Evolutionary conservation across 2,113 vertebrate species (phyloP).

Genomic region (Corythaeola cristata): DNA sequence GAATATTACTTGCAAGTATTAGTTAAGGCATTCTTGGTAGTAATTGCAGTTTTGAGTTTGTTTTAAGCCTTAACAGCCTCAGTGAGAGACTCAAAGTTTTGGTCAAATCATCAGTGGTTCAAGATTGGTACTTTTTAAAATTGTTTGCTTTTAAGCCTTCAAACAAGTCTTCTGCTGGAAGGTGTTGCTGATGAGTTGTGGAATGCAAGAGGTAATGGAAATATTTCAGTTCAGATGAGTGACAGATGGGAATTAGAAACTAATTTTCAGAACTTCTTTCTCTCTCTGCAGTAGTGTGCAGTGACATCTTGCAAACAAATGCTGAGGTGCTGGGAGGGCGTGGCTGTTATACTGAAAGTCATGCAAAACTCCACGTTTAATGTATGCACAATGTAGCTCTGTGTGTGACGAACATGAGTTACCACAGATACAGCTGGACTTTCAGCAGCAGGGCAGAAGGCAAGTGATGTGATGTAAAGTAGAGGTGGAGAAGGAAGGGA

Average conservation of each 20-base stretch:
- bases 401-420: rapidly evolving
- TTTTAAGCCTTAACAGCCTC: neutral
- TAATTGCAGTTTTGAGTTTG: neutral
- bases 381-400: neutral
- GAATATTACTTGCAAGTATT: neutral
- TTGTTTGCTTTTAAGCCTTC: neutral
- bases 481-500: neutral
- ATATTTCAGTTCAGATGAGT: neutral
- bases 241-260: neutral
- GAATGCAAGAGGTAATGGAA: neutral
- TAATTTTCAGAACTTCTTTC: neutral
- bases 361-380: neutral
- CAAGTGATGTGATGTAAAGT: neutral
- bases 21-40: neutral
- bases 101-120: neutral
- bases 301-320: neutral
- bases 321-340: neutral
- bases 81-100: neutral
- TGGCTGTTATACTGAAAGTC: neutral
- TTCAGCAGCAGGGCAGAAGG: neutral
- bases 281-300: neutral
- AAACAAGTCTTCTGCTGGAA: neutral
- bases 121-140: neutral
- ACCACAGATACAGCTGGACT: neutral
- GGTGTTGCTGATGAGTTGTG: neutral